Evolutionary conservation across 2,888 invertebrate species (phyloP).

Genomic region (Archips crataeganus): DNA sequence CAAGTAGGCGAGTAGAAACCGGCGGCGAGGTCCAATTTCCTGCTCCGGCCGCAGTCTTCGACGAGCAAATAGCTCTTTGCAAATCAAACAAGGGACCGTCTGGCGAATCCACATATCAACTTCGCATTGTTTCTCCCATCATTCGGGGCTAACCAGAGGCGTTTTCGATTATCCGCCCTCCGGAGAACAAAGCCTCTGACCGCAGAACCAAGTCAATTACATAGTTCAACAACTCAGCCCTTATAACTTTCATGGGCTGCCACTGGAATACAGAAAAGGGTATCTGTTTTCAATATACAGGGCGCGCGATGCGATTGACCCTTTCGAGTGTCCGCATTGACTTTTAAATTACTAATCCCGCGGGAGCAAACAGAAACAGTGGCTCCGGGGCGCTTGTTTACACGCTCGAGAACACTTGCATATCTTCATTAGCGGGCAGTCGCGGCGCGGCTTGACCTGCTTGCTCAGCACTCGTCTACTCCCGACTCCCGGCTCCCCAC

Average conservation of each 20-base stretch:
- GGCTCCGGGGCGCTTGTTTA: conserved; percentile 77
- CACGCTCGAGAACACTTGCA: conserved; percentile 81
- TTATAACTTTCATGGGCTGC: conserved; percentile 85
- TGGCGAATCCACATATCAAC: conserved; percentile 83
- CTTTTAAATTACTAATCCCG: conserved; percentile 86
- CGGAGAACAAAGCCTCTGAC: conserved; percentile 83
- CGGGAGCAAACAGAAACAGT: conserved; percentile 79
- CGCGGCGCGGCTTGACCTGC: conserved; percentile 59
- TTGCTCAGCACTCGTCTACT: conserved; percentile 72
- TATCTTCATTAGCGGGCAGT: conserved; percentile 77
- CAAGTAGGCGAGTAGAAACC: conserved; percentile 56
- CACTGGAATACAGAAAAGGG: conserved; percentile 85
- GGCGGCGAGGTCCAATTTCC: conserved; percentile 76
- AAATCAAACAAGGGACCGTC: conserved; percentile 84
- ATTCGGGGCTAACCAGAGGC: conserved; percentile 82
- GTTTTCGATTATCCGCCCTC: conserved; percentile 84
- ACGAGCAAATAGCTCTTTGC: conserved; percentile 81
- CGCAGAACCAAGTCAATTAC: conserved; percentile 86
- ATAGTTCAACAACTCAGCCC: conserved; percentile 86
- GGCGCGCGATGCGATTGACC: conserved; percentile 81
- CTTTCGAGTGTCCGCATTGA: conserved; percentile 85
- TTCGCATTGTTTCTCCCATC: conserved; percentile 83
- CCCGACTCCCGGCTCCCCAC: conserved; percentile 38
- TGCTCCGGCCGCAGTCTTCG: conserved; percentile 76
- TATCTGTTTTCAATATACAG: conserved; percentile 84